These are phyloP conservation scores for Melospiza melodia DNA, from an alignment of 2,113 vertebrate species.

Conservation along the genomic window DNA sequence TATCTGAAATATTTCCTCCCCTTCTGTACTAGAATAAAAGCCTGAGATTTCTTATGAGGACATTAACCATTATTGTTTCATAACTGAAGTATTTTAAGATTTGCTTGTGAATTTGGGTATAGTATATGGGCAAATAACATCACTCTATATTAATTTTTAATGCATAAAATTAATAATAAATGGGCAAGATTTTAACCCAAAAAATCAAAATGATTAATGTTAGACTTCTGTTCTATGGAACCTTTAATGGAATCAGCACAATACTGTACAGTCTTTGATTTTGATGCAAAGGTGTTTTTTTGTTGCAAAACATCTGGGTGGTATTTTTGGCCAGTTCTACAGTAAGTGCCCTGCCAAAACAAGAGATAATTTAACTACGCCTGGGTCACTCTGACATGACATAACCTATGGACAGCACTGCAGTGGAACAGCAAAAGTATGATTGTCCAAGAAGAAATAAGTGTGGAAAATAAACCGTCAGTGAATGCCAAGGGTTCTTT, in stretches of 20 bases:
- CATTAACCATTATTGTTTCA: not conserved
- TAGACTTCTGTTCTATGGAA: not conserved
- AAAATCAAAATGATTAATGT: not conserved
- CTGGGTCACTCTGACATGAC: not conserved
- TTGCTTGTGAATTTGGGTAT: not conserved
- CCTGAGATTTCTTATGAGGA: not conserved
- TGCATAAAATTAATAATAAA: not conserved
- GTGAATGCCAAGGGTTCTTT: not conserved
- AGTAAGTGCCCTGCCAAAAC: not conserved
- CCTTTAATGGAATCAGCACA: not conserved
- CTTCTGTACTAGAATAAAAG: not conserved
- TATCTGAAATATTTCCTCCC: not conserved
- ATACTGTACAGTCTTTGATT: not conserved
- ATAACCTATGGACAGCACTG: not conserved
- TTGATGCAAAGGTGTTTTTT: not conserved
- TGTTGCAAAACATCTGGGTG: not conserved
- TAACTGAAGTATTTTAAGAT: not conserved
- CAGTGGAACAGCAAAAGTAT: not conserved
- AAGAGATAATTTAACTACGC: not conserved
- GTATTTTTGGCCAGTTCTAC: not conserved
- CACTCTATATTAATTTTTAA: not conserved
- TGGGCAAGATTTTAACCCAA: not conserved
- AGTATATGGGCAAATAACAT: not conserved
- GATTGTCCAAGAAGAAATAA: not conserved
- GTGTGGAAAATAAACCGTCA: not conserved